phyloP scores from a whole-genome alignment of 2,888 invertebrate species.

The Philereme vetulata region DNA sequence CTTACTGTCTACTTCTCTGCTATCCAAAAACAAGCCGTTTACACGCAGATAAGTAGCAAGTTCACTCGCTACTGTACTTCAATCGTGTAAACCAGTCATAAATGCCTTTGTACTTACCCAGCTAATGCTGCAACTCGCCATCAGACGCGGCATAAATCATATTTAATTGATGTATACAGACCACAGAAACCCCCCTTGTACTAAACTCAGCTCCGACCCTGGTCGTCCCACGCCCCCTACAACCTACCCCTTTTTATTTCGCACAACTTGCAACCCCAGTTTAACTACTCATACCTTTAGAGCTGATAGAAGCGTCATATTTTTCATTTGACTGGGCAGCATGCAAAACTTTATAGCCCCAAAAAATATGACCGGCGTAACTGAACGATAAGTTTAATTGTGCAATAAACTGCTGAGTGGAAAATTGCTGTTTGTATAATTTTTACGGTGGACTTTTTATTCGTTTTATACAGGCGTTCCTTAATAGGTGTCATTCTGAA shows the following conservation, averaged over 20 bases:
- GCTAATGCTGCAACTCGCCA: too few species aligned
- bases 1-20: too few species aligned
- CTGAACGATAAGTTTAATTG: conserved; percentile 39
- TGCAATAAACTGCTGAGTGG: conserved; percentile 36
- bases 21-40: too few species aligned
- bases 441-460: conserved; percentile 17
- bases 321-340: conserved; percentile 38
- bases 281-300: conserved; percentile 38
- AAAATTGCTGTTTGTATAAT: conserved; percentile 30
- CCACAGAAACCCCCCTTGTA: not conserved
- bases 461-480: not conserved
- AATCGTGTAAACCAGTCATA: too few species aligned
- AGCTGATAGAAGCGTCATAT: conserved; percentile 38
- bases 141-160: too few species aligned
- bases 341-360: conserved; percentile 29
- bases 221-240: not conserved
- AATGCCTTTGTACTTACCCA: too few species aligned
- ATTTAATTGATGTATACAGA: not conserved
- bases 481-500: not conserved
- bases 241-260: conserved; percentile 37
- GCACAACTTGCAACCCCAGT: conserved; percentile 39
- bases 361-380: conserved; percentile 35
- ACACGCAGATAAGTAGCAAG: too few species aligned
- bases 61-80: too few species aligned
- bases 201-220: not conserved